phyloP scores from a whole-genome alignment of 2,888 invertebrate genomes.

The Agonopterix heracliana region DNA sequence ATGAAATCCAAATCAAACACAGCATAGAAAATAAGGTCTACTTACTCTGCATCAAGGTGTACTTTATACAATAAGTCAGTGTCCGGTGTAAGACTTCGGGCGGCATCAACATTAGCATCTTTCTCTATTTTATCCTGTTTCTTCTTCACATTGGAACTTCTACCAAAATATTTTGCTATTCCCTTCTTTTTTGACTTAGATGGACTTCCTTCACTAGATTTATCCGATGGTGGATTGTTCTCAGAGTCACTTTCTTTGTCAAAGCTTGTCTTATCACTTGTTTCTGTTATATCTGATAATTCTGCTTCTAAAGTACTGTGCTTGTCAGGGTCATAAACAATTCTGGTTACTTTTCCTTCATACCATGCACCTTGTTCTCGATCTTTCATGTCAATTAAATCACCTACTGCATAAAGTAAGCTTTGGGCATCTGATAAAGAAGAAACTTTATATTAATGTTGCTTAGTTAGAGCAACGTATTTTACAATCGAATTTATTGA shows the following conservation, averaged over 20 bases:
- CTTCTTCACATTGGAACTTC: slow-evolving; percentile 27
- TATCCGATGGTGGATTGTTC: slow-evolving; percentile 33
- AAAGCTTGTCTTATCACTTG: slow-evolving; percentile 15
- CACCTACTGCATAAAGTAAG: slow-evolving; percentile 74
- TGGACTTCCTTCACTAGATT: slow-evolving; percentile 18
- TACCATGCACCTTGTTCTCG: slow-evolving; percentile 82
- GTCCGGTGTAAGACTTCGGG: neutral
- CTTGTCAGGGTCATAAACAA: slow-evolving; percentile 52
- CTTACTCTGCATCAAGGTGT: slow-evolving; percentile 51
- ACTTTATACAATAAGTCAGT: slow-evolving; percentile 63
- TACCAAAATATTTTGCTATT: slow-evolving; percentile 44
- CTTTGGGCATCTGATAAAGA: slow-evolving; percentile 54
- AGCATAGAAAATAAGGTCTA: slow-evolving; percentile 8
- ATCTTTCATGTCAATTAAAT: slow-evolving; percentile 80
- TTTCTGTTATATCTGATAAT: slow-evolving; percentile 5
- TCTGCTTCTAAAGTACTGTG: neutral
- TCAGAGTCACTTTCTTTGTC: slow-evolving; percentile 38
- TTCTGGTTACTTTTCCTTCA: slow-evolving; percentile 79
- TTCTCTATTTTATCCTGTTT: slow-evolving; percentile 22
- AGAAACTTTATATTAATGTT: no score
- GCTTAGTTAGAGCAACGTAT: no score
- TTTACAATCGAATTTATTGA: no score
- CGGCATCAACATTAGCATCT: slow-evolving; percentile 5
- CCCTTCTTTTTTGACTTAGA: slow-evolving; percentile 30
- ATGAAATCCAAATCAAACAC: no score